phyloP scores from a whole-genome alignment of 2,888 invertebrate genomes.

The Caenorhabditis wallacei region DNA sequence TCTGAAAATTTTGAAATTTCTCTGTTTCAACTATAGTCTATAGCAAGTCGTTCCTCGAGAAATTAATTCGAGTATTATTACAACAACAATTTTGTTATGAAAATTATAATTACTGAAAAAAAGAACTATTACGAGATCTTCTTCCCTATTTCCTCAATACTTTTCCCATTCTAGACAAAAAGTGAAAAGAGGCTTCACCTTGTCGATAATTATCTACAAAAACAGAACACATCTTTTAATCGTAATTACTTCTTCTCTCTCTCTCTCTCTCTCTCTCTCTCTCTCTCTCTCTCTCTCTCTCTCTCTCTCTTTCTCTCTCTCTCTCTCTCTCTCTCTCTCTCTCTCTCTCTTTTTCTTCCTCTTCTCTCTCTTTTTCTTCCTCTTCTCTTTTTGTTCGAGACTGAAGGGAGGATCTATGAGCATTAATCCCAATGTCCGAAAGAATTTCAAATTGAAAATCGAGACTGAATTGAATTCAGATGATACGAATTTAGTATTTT shows the following conservation, averaged over 20 bases:
- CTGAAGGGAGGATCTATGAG: slow-evolving; percentile 12
- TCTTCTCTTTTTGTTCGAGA: not conserved
- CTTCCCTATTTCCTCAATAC: not conserved
- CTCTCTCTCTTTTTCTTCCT: not conserved
- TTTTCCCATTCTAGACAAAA: not conserved
- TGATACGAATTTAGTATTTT: not conserved
- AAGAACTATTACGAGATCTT: too few relatives aligned
- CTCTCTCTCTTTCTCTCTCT: not conserved
- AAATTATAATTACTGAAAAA: too few relatives aligned
- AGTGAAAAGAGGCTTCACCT: not conserved
- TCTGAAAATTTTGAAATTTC: slow-evolving; percentile 64
- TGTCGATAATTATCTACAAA: slow-evolving; percentile 47
- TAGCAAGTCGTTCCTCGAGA: too few relatives aligned
- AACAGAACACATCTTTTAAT: slow-evolving; percentile 19
- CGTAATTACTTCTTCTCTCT: slow-evolving; percentile 1
- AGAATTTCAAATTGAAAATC: slow-evolving; percentile 12
- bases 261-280: not conserved
- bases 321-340: slow-evolving; percentile 4
- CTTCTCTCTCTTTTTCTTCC: not conserved
- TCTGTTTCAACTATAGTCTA: too few relatives aligned
- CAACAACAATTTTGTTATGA: too few relatives aligned
- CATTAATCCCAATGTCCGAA: slow-evolving; percentile 18
- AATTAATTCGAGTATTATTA: too few relatives aligned
- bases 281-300: too few relatives aligned
- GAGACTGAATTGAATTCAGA: not conserved